These are phyloP conservation scores for Euzophera pinguis DNA, from an alignment of 2,888 invertebrate genomes.

Conservation along the genomic window DNA sequence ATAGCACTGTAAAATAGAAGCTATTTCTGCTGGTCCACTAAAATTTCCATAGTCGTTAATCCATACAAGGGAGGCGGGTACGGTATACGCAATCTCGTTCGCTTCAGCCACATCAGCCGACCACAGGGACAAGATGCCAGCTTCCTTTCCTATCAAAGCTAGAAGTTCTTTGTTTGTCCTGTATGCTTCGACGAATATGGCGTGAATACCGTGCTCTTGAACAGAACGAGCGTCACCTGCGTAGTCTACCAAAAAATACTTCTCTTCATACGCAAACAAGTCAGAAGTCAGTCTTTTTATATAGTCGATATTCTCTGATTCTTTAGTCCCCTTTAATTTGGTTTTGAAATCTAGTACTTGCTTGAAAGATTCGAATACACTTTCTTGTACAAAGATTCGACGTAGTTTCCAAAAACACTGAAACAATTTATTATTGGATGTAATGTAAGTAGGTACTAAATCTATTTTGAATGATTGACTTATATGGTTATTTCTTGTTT, in stretches of 20 bases:
- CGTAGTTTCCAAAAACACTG: conserved; percentile 45
- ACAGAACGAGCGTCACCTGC: conserved; percentile 11
- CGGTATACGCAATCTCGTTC: conserved; percentile 41
- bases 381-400: conserved; percentile 49
- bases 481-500: too few relatives aligned
- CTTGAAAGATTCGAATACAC: conserved; percentile 37
- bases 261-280: conserved; percentile 22
- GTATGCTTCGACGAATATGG: conserved; percentile 41
- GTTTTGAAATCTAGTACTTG: conserved; percentile 36
- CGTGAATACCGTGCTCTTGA: background rate
- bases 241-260: conserved; percentile 31
- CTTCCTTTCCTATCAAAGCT: conserved; percentile 25
- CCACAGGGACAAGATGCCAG: conserved; percentile 47
- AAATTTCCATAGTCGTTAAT: conserved; percentile 44
- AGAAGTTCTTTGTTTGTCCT: conserved; percentile 51
- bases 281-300: conserved; percentile 15
- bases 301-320: background rate
- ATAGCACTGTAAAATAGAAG: background rate
- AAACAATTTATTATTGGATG: conserved; percentile 16
- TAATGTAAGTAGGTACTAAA: too few relatives aligned
- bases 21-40: conserved; percentile 29
- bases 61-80: conserved; percentile 36
- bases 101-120: conserved; percentile 39
- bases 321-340: conserved; percentile 15
- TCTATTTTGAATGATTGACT: too few relatives aligned